A percentile compares a stretch with the other conserved stretches of the same genome.
Evolutionary conservation across 2,888 invertebrate species (phyloP).

Genomic region (Drosophila mettleri): DNA sequence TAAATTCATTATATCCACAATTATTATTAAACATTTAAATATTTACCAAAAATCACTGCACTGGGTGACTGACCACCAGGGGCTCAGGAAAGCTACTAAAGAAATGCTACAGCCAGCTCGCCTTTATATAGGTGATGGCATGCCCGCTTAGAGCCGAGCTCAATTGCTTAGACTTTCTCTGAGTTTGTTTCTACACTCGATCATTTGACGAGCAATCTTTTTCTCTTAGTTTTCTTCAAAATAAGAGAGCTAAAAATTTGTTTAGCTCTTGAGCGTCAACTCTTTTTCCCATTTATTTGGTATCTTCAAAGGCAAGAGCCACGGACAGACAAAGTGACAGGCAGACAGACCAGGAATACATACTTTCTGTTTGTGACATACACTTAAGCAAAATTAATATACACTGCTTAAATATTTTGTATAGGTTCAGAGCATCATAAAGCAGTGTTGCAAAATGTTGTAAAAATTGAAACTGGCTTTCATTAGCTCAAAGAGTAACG

Average conservation of each 20-base stretch:
- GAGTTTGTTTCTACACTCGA: not conserved
- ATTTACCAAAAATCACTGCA: not conserved
- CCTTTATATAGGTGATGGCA: not conserved
- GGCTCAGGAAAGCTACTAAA: not conserved
- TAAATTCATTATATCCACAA: not conserved
- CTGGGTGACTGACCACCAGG: not conserved
- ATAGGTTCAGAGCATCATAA: not conserved
- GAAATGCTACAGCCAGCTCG: not conserved
- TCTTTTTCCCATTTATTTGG: too few relatives aligned
- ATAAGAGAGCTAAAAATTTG: too few relatives aligned
- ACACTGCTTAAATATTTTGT: not conserved
- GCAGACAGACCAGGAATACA: not conserved
- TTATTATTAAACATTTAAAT: not conserved
- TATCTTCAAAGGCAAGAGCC: too few relatives aligned
- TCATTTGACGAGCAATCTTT: not conserved
- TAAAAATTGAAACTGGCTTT: constrained; percentile 1
- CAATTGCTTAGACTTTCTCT: not conserved
- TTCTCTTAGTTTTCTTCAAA: too few relatives aligned
- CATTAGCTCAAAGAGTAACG: constrained; percentile 30
- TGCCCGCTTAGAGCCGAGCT: not conserved
- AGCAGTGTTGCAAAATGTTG: constrained; percentile 6
- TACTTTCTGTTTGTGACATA: not conserved
- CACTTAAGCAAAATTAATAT: not conserved
- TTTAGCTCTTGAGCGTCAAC: not conserved
- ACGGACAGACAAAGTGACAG: not conserved